Evolutionary conservation across 2,113 vertebrate species (phyloP).

Genomic region (Petroica traversi): DNA sequence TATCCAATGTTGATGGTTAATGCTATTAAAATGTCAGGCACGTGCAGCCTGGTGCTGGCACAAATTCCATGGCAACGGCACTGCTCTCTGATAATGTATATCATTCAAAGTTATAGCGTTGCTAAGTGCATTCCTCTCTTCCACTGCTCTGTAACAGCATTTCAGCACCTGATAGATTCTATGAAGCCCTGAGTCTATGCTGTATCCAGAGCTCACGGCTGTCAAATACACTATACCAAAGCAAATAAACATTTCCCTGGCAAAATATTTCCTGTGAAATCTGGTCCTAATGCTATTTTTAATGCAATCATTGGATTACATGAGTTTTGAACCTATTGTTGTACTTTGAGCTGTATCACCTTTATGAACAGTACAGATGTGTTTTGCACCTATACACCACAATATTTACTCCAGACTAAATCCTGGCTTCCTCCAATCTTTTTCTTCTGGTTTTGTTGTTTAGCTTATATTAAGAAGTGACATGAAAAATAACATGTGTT

Average conservation of each 20-base stretch:
- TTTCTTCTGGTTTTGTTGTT: not conserved
- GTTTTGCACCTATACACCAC: not conserved
- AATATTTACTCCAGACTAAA: not conserved
- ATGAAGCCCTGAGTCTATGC: not conserved
- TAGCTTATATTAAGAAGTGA: not conserved
- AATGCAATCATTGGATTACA: not conserved
- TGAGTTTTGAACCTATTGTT: not conserved
- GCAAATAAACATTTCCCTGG: not conserved
- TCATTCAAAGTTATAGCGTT: not conserved
- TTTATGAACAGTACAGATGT: not conserved
- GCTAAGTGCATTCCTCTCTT: constrained; percentile 43
- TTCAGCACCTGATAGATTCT: constrained; percentile 24
- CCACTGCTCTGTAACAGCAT: constrained; percentile 37
- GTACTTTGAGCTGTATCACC: not conserved
- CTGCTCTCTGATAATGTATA: constrained; percentile 5
- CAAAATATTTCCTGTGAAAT: not conserved
- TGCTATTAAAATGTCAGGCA: constrained; percentile 30
- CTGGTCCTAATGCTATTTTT: not conserved
- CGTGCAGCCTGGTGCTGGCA: not conserved
- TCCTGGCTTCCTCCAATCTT: not conserved
- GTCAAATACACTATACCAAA: not conserved
- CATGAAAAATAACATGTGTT: not conserved
- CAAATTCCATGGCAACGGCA: not conserved
- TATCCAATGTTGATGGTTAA: not conserved
- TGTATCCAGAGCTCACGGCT: not conserved